Conservation (phyloP, 1,140 invertebrate genomes). For the Propsilocerus akamusi region DNA sequence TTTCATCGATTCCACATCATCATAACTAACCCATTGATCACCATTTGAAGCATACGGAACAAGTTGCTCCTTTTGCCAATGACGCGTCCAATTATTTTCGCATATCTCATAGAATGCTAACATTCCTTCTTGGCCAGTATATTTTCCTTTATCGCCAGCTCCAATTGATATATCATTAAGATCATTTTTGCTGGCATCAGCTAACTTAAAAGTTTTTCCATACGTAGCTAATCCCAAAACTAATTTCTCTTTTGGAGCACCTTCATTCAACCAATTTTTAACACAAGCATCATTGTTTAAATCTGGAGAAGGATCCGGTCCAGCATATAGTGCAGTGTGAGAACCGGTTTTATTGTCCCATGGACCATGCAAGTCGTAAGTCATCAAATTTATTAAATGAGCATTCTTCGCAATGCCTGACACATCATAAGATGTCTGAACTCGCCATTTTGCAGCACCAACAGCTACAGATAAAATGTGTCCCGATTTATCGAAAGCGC, state of each 20-base stretch:
- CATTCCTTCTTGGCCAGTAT: conserved; percentile 45
- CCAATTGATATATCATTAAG: conserved; percentile 32
- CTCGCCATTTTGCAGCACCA: conserved; percentile 28
- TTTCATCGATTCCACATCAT: conserved; percentile 21
- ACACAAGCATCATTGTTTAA: conserved; percentile 28
- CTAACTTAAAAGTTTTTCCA: conserved; percentile 42
- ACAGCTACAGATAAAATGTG: conserved; percentile 47
- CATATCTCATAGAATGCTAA: conserved; percentile 59
- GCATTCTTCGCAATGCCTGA: too few relatives aligned
- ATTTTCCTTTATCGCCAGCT: conserved; percentile 41
- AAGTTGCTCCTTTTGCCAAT: too few relatives aligned
- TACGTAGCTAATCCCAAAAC: conserved; percentile 46
- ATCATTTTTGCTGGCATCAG: conserved; percentile 21
- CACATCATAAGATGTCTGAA: conserved; percentile 38
- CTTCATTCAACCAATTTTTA: conserved; percentile 37
- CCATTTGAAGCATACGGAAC: conserved; percentile 22
- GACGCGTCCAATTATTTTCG: conserved; percentile 14
- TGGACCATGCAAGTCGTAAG: conserved; percentile 50
- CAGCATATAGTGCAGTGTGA: conserved; percentile 35
- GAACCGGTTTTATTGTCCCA: conserved; percentile 37
- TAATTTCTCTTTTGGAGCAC: too few relatives aligned
- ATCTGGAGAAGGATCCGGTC: background rate
- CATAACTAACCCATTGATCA: conserved; percentile 27
- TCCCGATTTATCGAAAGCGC: too few relatives aligned
- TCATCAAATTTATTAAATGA: conserved; percentile 45